Base-by-base conservation (phyloP, 2,888 invertebrate genomes). In the Flabesymbios commensalis region DNA sequence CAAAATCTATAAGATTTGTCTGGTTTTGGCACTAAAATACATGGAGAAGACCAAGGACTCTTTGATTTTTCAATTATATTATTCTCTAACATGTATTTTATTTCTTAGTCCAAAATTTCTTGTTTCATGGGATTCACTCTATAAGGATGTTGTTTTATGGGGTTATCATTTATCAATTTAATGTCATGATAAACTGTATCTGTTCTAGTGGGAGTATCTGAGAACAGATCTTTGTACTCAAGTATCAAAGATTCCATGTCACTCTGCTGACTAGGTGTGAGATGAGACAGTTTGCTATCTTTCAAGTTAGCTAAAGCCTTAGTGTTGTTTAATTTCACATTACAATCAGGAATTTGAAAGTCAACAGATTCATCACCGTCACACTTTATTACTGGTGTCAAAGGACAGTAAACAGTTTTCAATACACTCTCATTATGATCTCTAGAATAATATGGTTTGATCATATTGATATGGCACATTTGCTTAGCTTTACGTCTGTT, bases 111-210 rank as follows among this genome's bases (percentile, higher is more conserved):
- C 24, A 71, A n/a, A 3, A 19, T 7, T 7, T 52, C 52, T 3
- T 2, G 4, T 43, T 65, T 69, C 4, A 39, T 10, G 7, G 32
- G 53, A 36, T 28, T 55, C 4, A 43, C 29, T n/a, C 55, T 42
- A 22, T 55, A 43, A 5, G 55, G 42, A 55, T 55, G 43, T n/a
- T n/a, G n/a, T 31, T 49, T 49, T 7, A 49, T 31, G 7, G 49
- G 31, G 14, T 7, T 7, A 31, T 7, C 49, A 7, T 49, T 32
- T 7, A 7, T 32, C 28, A 49, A 28, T 29, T 49, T 32, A 14
- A 49, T 10, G 31, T 49, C 49, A 31, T 49, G 49, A 49, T 17
- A 29, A 26, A 31, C 10, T 22, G 22, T 10, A 31, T 31, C 14
- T 29, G 49, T 49, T 7, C 14, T 26, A 10, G 29, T 10, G 10